These are phyloP conservation scores for Nowickia ferox DNA, from an alignment of 2,888 invertebrate species.

Conservation along the genomic window DNA sequence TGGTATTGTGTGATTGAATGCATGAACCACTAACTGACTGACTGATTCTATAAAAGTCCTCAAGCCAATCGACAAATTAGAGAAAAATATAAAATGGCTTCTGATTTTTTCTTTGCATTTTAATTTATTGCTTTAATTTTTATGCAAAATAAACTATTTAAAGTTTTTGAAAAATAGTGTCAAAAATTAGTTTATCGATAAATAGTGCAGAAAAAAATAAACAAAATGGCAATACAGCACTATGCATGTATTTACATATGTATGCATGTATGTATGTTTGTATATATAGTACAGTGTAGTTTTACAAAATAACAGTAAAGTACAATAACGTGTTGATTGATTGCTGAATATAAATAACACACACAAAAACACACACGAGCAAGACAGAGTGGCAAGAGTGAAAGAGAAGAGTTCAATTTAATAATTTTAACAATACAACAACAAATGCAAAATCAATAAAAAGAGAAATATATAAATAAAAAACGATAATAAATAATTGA, in stretches of 20 bases:
- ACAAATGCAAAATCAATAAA: conserved; percentile 43
- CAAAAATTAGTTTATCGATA: conserved; percentile 72
- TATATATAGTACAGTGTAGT: conserved; percentile 48
- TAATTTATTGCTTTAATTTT: conserved; percentile 26
- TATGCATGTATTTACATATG: neutral
- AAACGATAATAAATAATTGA: conserved; percentile 5
- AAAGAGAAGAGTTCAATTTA: conserved; percentile 48
- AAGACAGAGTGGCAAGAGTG: conserved; percentile 56
- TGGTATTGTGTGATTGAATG: neutral
- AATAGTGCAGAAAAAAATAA: conserved; percentile 67
- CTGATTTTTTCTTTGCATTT: conserved; percentile 1
- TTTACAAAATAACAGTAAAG: conserved; percentile 57
- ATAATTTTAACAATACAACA: conserved; percentile 41
- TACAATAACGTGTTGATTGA: conserved; percentile 63
- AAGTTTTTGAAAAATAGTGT: conserved; percentile 74
- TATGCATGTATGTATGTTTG: no score
- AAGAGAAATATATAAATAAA: conserved; percentile 6
- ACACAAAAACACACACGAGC: conserved; percentile 53
- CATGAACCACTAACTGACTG: conserved; percentile 4
- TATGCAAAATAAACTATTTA: conserved; percentile 32
- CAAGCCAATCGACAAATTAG: conserved; percentile 26
- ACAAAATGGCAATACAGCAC: conserved; percentile 62
- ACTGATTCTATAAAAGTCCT: conserved; percentile 10
- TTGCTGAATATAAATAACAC: conserved; percentile 42
- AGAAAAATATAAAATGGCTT: conserved; percentile 28